Conservation (phyloP, 1,140 invertebrate genomes). For the Ceratosolen solmsi region DNA sequence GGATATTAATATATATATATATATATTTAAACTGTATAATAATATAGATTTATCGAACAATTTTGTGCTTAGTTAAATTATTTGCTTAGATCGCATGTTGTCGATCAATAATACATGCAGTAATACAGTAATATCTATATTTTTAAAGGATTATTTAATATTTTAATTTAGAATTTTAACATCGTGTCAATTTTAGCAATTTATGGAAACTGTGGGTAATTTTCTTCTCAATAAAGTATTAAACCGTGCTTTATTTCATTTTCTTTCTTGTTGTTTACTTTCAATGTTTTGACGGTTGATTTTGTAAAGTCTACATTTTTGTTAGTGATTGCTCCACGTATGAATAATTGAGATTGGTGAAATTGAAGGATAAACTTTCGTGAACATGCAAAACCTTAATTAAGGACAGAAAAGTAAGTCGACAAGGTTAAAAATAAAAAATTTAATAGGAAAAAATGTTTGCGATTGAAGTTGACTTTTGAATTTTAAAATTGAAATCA, state of each 20-base stretch:
- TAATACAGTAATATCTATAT: no score
- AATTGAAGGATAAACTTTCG: neutral
- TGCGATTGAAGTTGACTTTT: no score
- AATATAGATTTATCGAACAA: neutral
- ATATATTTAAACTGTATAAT: neutral
- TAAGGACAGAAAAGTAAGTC: no score
- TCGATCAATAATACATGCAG: neutral
- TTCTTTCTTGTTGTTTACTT: neutral
- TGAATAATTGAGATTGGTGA: conserved; percentile 8
- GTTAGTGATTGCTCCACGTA: neutral
- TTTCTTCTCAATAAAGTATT: neutral
- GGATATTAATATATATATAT: neutral
- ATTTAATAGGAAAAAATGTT: no score
- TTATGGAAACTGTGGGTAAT: neutral
- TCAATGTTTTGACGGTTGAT: no score
- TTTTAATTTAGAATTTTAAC: neutral
- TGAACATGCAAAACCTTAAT: no score
- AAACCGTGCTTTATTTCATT: neutral
- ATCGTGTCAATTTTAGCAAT: neutral
- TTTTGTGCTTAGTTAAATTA: neutral
- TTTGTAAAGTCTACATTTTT: neutral
- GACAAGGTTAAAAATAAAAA: no score
- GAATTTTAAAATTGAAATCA: no score
- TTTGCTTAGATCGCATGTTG: neutral
- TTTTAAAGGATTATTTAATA: neutral